Base-by-base conservation (phyloP, 2,797 vertebrate species). In the Pygocentrus nattereri region DNA sequence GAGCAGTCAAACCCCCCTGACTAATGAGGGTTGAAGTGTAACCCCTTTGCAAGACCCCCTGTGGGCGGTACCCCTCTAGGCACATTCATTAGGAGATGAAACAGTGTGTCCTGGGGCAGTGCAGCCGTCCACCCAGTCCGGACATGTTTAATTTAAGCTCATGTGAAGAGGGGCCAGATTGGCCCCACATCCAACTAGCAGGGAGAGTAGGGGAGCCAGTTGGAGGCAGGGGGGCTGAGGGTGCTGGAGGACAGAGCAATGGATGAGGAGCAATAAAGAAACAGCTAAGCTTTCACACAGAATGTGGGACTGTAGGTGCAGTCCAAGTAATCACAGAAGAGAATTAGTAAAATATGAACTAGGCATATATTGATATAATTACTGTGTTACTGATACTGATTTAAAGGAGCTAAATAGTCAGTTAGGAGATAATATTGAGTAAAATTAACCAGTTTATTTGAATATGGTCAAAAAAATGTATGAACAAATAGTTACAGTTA, bases 71-170 rank as follows among this genome's bases (percentile, higher is more conserved):
- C 89, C 90, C 93, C 95, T 93, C 92, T 89, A 91, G 94, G 94
- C 94, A 93, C 91, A 93, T 93, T 95, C 93, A 95, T 95, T 95
- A 95, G 90, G 89, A 94, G 93, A 95, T 95, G 93, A 95, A 95
- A 94, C 93, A 90, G 89, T 41, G 34, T 93, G 94, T 94, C 94
- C 93, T 73, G 89, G 81, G 88, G 93, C 89, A 88, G 88, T 90
- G 90, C 90, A 88, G 89, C 89, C 87, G 87, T 86, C 90, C 82
- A 89, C 90, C 86, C 88, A 61, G 68, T 89, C 87, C 80, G 91
- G 91, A 93, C 93, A 91, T 92, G 92, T 95, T 94, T 93, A 90
- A 94, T 95, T 94, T 93, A 88, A 87, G 88, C 86, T 84, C 86
- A 80, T 86, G 83, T 87, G 90, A 90, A 90, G 69, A 90, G 87